phyloP scores from a whole-genome alignment of 2,797 vertebrate genomes.

The Lepilemur ruficaudatus region DNA sequence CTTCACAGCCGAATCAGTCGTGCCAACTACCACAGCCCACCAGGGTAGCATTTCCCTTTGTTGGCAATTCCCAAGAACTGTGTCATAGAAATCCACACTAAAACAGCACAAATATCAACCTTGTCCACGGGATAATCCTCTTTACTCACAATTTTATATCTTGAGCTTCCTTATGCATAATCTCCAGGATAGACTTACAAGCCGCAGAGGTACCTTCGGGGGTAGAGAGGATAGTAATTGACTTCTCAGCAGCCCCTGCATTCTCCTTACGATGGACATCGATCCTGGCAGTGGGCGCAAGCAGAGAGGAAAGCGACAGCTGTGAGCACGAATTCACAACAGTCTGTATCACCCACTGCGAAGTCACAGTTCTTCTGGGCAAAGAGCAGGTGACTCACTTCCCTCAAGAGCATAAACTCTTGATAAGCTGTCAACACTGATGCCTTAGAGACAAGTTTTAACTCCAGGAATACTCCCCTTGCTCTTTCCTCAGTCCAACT shows the following conservation, averaged over 20 bases:
- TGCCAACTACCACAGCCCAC: neutral
- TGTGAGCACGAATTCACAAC: neutral
- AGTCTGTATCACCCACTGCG: neutral
- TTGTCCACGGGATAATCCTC: conserved; percentile 38
- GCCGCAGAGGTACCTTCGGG: no score
- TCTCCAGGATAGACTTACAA: conserved; percentile 54
- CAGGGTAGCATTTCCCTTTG: neutral
- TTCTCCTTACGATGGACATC: no score
- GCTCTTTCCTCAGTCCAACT: neutral
- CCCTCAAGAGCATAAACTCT: conserved; percentile 4
- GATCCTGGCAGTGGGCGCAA: neutral
- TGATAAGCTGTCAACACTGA: neutral
- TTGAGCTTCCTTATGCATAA: no score
- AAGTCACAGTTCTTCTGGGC: neutral
- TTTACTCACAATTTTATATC: conserved; percentile 86
- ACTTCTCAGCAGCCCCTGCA: no score
- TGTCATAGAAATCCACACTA: neutral
- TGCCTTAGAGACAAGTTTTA: neutral
- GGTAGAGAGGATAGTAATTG: no score
- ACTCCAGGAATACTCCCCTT: neutral
- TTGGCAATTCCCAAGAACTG: neutral
- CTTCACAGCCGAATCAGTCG: neutral
- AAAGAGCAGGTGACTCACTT: conserved; percentile 14
- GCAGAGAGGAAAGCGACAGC: conserved; percentile 8
- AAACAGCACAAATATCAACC: conserved; percentile 21